Evolutionary conservation across 2,797 vertebrate genomes (phyloP).

Genomic region (Sebastes minor): DNA sequence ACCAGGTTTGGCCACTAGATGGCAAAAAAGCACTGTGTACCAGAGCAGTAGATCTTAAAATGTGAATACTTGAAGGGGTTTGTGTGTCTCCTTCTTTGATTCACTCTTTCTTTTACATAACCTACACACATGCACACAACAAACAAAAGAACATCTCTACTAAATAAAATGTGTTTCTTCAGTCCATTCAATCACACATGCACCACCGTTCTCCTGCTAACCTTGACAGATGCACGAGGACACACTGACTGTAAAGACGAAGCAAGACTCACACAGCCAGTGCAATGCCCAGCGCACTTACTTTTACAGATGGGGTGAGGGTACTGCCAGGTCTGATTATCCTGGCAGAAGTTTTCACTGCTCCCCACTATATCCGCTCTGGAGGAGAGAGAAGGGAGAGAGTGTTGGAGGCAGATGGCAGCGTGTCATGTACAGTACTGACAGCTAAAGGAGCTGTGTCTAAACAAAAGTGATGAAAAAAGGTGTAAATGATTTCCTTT

Average conservation of each 20-base stretch:
- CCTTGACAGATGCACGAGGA: constrained; percentile 15
- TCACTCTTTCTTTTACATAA: constrained; percentile 18
- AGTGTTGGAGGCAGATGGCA: constrained; percentile 41
- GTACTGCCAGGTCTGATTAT: constrained; percentile 84
- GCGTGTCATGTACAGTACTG: constrained; percentile 53
- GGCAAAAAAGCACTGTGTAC: constrained; percentile 64
- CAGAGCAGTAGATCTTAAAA: not conserved
- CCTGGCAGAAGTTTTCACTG: constrained; percentile 83
- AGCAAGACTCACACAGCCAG: not conserved
- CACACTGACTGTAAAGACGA: not conserved
- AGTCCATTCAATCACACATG: constrained; percentile 44
- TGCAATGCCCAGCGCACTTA: constrained; percentile 63
- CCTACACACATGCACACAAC: constrained; percentile 6
- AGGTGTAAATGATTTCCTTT: constrained; percentile 54
- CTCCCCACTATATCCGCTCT: constrained; percentile 82
- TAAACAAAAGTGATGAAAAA: constrained; percentile 44
- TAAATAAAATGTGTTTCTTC: constrained; percentile 1
- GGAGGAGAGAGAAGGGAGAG: constrained; percentile 46
- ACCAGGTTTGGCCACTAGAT: constrained; percentile 59
- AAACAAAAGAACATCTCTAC: not conserved
- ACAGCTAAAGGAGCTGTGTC: constrained; percentile 31
- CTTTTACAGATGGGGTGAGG: constrained; percentile 84
- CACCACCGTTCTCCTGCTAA: constrained; percentile 16
- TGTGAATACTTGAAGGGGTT: not conserved
- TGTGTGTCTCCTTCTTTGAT: constrained; percentile 19